A percentile compares a stretch with the other conserved stretches of the same genome.
phyloP scores from a whole-genome alignment of 2,888 invertebrate genomes.

The Acanthoscelides obtectus region DNA sequence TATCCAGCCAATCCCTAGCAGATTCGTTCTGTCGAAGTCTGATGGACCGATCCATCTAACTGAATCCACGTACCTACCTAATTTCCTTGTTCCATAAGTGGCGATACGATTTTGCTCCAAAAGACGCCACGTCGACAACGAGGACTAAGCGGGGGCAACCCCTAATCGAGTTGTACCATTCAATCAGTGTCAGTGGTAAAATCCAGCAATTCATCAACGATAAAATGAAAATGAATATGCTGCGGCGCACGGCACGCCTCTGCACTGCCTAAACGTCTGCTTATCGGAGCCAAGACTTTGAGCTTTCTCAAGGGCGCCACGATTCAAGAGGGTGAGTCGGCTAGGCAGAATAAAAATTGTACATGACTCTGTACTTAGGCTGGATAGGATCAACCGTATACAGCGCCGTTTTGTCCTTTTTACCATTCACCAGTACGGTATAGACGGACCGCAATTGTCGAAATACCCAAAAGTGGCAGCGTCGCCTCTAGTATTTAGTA shows the following conservation, averaged over 20 bases:
- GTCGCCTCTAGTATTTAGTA: too few species aligned
- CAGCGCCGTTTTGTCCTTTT: too few species aligned
- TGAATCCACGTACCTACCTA: not conserved
- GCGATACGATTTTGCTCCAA: not conserved
- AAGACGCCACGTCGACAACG: not conserved
- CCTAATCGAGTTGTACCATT: constrained; percentile 45
- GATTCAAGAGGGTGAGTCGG: too few species aligned
- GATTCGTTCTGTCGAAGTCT: not conserved
- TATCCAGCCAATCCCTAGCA: not conserved
- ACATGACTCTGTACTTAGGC: too few species aligned
- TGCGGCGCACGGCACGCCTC: constrained; percentile 33
- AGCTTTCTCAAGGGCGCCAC: too few species aligned
- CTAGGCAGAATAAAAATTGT: too few species aligned
- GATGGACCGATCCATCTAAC: not conserved
- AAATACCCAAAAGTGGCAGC: too few species aligned
- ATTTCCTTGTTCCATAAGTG: not conserved
- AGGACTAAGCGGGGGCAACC: not conserved
- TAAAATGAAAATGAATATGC: constrained; percentile 44
- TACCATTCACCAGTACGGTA: too few species aligned
- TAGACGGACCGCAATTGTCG: too few species aligned
- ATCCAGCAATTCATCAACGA: constrained; percentile 44
- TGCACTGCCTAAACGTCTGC: constrained; percentile 40
- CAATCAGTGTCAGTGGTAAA: constrained; percentile 46
- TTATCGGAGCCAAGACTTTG: too few species aligned
- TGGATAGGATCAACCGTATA: too few species aligned